Conservation (phyloP, 1,140 invertebrate genomes). For the Teleogryllus occipitalis region DNA sequence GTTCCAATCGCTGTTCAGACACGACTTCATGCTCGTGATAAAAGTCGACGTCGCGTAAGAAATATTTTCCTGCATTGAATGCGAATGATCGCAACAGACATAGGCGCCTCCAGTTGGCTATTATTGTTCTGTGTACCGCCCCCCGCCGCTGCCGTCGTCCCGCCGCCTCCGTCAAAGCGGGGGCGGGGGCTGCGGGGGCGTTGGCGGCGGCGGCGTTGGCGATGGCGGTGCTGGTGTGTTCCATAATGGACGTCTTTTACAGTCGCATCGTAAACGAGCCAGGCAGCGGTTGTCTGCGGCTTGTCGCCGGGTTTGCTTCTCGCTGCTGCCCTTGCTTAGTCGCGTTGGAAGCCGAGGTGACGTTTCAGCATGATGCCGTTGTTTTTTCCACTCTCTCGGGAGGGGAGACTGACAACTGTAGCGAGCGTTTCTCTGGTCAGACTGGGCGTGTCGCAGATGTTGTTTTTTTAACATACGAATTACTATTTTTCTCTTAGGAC, state of each 20-base stretch:
- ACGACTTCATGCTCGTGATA: neutral
- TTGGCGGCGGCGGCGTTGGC: neutral
- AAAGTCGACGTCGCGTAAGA: neutral
- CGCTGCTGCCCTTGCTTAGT: neutral
- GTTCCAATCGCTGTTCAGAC: neutral
- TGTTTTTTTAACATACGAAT: no score
- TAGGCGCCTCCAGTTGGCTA: neutral
- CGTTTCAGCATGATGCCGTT: no score
- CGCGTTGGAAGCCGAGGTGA: no score
- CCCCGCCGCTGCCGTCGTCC: no score
- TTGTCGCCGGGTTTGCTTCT: neutral
- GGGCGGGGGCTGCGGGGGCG: no score
- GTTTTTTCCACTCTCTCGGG: no score
- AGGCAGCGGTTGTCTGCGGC: neutral
- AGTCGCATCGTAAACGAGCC: neutral
- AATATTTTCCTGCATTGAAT: neutral
- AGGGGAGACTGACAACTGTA: no score
- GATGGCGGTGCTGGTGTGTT: neutral
- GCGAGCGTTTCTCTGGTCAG: no score
- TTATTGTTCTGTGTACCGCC: neutral
- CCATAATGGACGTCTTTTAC: neutral
- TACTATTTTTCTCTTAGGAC: no score
- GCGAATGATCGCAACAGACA: neutral
- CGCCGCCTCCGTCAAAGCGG: neutral
- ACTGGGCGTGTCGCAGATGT: no score